Evolutionary conservation across 2,888 invertebrate species (phyloP).

Genomic region (Tipula confusa): DNA sequence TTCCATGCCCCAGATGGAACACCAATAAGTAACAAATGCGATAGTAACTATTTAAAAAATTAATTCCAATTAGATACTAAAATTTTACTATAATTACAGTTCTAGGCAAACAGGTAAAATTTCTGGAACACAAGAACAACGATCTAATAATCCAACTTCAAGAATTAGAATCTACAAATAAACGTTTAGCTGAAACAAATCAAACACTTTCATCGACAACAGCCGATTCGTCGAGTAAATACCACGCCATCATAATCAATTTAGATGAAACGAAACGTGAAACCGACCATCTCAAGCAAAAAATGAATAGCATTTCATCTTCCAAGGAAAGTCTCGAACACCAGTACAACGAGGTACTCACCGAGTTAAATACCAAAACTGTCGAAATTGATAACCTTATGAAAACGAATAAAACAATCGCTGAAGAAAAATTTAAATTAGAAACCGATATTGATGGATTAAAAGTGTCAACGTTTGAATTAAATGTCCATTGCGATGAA

Average conservation of each 20-base stretch:
- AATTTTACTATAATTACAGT: not conserved
- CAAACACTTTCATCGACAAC: not conserved
- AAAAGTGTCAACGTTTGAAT: not conserved
- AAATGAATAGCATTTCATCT: not conserved
- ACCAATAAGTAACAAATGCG: not conserved
- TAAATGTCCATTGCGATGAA: not conserved
- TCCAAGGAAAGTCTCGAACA: not conserved
- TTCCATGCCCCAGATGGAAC: not conserved
- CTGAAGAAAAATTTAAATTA: not conserved
- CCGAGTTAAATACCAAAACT: not conserved
- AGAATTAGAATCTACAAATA: not conserved
- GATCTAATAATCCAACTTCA: not conserved
- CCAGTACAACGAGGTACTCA: not conserved
- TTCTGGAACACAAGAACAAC: not conserved
- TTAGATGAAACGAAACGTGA: not conserved
- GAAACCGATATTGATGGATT: not conserved
- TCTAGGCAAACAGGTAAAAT: not conserved
- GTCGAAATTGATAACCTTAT: not conserved
- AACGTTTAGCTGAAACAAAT: not conserved
- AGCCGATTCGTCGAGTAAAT: not conserved
- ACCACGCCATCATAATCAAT: not conserved
- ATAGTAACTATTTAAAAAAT: not conserved
- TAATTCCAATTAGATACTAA: too few species aligned
- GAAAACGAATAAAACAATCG: not conserved
- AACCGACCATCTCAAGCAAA: not conserved